Evolutionary conservation across 1,140 invertebrate species (phyloP).

Genomic region (Octopus sinensis): DNA sequence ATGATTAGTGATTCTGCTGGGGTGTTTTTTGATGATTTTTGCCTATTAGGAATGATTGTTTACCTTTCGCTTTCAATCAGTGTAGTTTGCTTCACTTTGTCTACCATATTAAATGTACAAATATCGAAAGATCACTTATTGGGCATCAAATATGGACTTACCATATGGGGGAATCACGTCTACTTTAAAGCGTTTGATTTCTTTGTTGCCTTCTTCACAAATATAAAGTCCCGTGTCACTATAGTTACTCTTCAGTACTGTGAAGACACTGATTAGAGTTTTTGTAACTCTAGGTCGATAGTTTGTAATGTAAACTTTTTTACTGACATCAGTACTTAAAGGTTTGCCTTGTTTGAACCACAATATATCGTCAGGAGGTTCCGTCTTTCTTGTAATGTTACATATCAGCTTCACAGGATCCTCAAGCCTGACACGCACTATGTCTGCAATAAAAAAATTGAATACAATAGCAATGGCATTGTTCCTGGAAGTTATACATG

Average conservation of each 20-base stretch:
- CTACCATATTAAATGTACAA: no score
- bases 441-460: constrained; percentile 10
- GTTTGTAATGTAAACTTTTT: constrained; percentile 13
- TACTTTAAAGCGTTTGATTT: constrained; percentile 12
- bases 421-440: constrained; percentile 6
- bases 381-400: constrained; percentile 4
- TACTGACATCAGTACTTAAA: neutral
- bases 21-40: no score
- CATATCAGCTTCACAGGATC: constrained; percentile 13
- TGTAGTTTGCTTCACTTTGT: no score
- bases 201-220: neutral
- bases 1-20: no score
- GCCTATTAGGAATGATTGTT: no score
- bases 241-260: constrained; percentile 6
- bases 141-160: neutral
- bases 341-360: constrained; percentile 10
- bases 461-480: constrained; percentile 6
- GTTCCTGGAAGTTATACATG: neutral
- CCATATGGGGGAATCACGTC: neutral
- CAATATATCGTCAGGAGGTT: neutral
- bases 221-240: constrained; percentile 11
- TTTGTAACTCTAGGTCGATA: neutral
- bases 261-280: constrained; percentile 15
- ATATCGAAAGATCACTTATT: no score
- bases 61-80: no score